Base-by-base conservation (phyloP, 2,888 invertebrate genomes). In the Thecocarcelia acutangulata region DNA sequence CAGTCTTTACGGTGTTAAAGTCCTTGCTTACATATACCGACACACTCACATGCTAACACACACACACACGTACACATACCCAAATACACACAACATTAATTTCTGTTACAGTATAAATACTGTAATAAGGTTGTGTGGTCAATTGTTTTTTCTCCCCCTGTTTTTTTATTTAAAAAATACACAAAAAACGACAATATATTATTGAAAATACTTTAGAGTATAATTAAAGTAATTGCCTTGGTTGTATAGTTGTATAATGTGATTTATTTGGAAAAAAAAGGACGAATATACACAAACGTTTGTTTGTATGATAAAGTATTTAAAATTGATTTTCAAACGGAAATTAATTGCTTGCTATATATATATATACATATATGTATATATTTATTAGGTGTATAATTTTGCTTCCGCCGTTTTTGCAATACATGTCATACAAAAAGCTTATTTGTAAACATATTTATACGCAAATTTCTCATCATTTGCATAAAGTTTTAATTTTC, bases 191-290 rank as follows among this genome's bases (percentile, higher is more conserved):
- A 66, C 61, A 59, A 54, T 50, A 70, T 70, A 73, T 75, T 80
- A 74, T 72, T 69, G 70, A 54, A 72, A 73, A 77, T 78, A 75
- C 78, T 83, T 83, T 80, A 78, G 74, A 78, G 83, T 72, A 83
- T 80, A 83, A 83, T 83, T 83, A 83, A 80, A 83, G 80, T 78
- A 83, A 77, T 83, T 83, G 80, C 80, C 69, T 69, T 76, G 72
- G 75, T 76, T 83, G 70, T 64, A 52, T 52, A 58, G 68, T 56
- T 59, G 42, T 63, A 64, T 69, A 74, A 58, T 80, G 82, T 79
- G 73, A 77, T 77, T 81, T 77, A 72, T 81, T 11, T 48, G 69
- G 21, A 24, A 21, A 58, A 28, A 21, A 58, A 73, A 77, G 50
- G 46, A 73, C 59, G 52, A 73, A 78, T 24, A 24, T 24, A 12